These are phyloP conservation scores for Bufo gargarizans DNA, from an alignment of 2,113 vertebrate genomes.

Conservation along the genomic window DNA sequence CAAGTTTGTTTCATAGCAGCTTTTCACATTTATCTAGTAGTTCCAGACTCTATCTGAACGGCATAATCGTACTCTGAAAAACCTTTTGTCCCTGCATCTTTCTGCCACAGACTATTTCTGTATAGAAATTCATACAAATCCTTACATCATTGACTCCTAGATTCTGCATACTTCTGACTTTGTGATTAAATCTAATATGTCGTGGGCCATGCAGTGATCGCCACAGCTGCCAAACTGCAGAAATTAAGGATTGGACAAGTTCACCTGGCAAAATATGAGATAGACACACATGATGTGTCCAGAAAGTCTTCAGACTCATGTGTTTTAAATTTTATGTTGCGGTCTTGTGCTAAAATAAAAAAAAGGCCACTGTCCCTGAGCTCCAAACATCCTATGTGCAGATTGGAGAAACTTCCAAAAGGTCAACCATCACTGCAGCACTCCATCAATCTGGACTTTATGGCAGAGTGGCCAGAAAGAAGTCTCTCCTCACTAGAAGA, in stretches of 20 bases:
- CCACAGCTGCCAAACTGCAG: background rate
- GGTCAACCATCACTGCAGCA: no score
- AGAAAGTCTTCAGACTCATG: no score
- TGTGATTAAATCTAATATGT: background rate
- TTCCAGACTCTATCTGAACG: slow-evolving; percentile 43
- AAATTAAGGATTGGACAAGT: background rate
- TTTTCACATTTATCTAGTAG: slow-evolving; percentile 49
- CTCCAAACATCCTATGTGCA: no score
- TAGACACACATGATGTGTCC: background rate
- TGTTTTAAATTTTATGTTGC: no score
- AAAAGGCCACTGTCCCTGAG: no score
- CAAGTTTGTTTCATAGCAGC: slow-evolving; percentile 63
- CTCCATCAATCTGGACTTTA: no score
- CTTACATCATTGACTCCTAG: slow-evolving; percentile 4
- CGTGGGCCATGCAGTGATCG: background rate
- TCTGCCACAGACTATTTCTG: background rate
- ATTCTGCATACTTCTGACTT: background rate
- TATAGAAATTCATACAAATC: background rate
- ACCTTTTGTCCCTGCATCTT: slow-evolving; percentile 31
- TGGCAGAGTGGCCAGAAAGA: no score
- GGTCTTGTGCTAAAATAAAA: no score
- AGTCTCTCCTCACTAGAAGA: no score
- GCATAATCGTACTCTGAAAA: slow-evolving; percentile 33
- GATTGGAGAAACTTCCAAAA: no score
- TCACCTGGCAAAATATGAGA: background rate